Evolutionary conservation across 2,888 invertebrate species (phyloP), one percentile per base, ranked within the genome.

Genomic region (Stomorhina lunata): DNA sequence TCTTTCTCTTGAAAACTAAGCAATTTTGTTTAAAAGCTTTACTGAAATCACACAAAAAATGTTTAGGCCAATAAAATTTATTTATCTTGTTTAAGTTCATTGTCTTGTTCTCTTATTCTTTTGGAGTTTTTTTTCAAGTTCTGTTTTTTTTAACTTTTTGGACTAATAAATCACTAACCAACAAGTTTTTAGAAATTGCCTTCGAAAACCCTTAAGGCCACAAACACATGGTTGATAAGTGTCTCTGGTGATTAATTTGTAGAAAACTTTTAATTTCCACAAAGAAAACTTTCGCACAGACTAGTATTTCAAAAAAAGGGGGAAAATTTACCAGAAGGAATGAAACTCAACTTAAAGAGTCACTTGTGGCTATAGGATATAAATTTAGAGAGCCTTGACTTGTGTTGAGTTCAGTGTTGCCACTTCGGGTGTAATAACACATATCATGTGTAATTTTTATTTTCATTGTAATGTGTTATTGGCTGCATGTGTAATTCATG

Each of bases 181-280:
- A 80, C 32, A 65, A 69, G 48, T 76, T 75, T 40, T 65, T 37
- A n/a, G 20, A 71, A 69, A 66, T 66, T 81, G 65, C 45, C 34
- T 59, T 32, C 12, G 45, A 75, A 80, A 57, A 48, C 61, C 63
- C 68, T 69, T 75, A 45, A 61, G 66, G 76, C 81, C 81, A 81
- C 81, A 77, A 81, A 32, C 65, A 66, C 66, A 66, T 77, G 81
- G 81, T 77, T 81, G 81, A 81, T 72, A 81, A 77, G 65, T 66
- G 76, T 81, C 71, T 72, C 76, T 55, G 43, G 76, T 77, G 76
- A 81, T 76, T 77, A 66, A 81, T 76, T 76, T 71, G 45, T 20
- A 22, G 27, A 57, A 76, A 75, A 59, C n/a, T 71, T 65, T 66
- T 43, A 15, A 17, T 32, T 40, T n/a, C 37, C 22, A 4, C 17